phyloP scores from a whole-genome alignment of 2,888 invertebrate genomes.

The Leucophenga maculata region DNA sequence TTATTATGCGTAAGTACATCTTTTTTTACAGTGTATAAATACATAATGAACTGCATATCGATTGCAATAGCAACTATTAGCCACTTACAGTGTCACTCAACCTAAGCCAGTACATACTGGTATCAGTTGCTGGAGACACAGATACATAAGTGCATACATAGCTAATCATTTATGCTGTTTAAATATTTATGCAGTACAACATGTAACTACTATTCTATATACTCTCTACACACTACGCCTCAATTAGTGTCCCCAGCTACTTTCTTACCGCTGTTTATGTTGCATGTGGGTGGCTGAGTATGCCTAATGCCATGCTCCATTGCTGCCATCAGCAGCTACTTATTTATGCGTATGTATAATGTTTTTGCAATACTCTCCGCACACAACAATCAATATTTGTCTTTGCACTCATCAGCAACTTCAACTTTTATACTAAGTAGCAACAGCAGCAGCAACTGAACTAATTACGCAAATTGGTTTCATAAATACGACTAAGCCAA shows the following conservation, averaged over 20 bases:
- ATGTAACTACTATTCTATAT: no score
- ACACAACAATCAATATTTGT: slow-evolving; percentile 15
- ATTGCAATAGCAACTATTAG: slow-evolving; percentile 12
- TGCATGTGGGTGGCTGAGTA: background rate
- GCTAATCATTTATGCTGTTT: slow-evolving; percentile 34
- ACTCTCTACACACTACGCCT: slow-evolving; percentile 26
- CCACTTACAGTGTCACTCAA: background rate
- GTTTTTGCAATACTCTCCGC: background rate
- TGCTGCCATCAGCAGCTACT: background rate
- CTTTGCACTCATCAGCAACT: background rate
- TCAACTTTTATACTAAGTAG: slow-evolving; percentile 30
- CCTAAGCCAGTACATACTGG: background rate
- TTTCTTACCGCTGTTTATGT: background rate
- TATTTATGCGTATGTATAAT: slow-evolving; percentile 9
- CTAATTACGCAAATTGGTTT: slow-evolving; percentile 59
- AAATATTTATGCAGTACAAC: slow-evolving; percentile 50
- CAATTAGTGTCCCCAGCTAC: slow-evolving; percentile 7
- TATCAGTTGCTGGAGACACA: background rate
- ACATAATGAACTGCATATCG: slow-evolving; percentile 4
- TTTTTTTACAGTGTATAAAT: background rate
- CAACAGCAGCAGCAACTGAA: background rate
- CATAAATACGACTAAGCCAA: slow-evolving; percentile 56
- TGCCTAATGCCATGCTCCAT: background rate
- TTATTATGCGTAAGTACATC: background rate
- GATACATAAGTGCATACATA: background rate